Evolutionary conservation across 2,113 vertebrate species (phyloP), one percentile per base, ranked within the genome.

Genomic region (Pica pica): DNA sequence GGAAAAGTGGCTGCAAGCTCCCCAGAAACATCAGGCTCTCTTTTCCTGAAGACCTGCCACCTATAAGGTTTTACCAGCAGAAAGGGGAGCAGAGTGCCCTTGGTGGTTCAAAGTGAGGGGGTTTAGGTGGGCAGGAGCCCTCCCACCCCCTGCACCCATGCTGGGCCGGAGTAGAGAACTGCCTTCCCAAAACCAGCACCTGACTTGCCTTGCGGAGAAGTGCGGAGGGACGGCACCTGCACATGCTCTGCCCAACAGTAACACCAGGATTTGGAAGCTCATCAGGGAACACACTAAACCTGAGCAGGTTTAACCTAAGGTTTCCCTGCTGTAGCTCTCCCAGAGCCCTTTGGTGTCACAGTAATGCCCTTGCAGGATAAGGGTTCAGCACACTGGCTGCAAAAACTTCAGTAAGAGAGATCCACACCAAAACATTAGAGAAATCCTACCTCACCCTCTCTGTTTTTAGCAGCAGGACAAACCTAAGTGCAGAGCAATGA

Each of bases 101-200:
- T 3, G 6, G 57, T 4, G 1, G 6, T 27, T 41, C 18, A 17
- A 21, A 33, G 22, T 1, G 4, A 79, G 23, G 4, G 13, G 12
- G 6, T 10, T 15, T n/a, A 27, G 0, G 1, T 0, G 7, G 56
- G 12, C 52, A n/a, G 16, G 24, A 91, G 30, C 26, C 27, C 20
- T 41, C 15, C 2, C 22, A 47, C 8, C 13, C 18, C 4, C 28
- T 7, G 12, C 28, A 50, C 46, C 56, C 9, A 4, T 1, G 3
- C 15, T 1, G 2, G 37, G 46, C 28, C n/a, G 63, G 16, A 39
- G 31, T 3, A 21, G 30, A 35, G 37, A 21, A 37, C 1, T 6
- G 5, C 39, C 9, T 15, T 11, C 14, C 31, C 4, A 30, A 69
- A 89, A 63, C 55, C 52, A 63, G 27, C 27, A 42, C 15, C 23